phyloP scores from a whole-genome alignment of 1,140 invertebrate genomes.

The Drosophila nikananu region DNA sequence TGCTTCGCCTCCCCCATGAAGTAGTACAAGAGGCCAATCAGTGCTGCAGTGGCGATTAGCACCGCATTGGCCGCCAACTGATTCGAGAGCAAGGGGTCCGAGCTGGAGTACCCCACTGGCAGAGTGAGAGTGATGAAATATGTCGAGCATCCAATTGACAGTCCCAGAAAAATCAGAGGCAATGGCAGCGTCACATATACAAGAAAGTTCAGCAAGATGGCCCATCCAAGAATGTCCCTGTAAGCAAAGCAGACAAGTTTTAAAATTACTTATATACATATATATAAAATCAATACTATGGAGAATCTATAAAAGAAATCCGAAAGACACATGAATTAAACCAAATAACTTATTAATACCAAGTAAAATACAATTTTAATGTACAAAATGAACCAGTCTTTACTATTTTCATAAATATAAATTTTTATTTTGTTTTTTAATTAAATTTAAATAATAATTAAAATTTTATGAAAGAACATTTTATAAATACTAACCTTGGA shows the following conservation, averaged over 20 bases:
- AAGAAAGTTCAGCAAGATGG: conserved; percentile 93
- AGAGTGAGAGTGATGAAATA: conserved; percentile 87
- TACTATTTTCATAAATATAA: no score
- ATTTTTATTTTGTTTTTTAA: no score
- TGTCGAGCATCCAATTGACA: conserved; percentile 87
- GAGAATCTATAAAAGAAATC: no score
- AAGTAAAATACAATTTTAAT: neutral
- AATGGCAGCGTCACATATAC: conserved; percentile 93
- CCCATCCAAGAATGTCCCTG: conserved; percentile 89
- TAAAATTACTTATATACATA: no score
- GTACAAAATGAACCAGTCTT: no score
- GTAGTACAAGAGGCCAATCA: conserved; percentile 92
- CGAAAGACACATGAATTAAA: neutral
- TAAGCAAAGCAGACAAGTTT: neutral
- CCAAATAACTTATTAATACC: neutral
- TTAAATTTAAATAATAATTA: no score
- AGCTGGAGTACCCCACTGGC: conserved; percentile 86
- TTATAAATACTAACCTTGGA: conserved; percentile 49
- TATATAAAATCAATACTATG: no score
- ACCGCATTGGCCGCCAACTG: conserved; percentile 88
- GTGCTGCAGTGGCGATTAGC: conserved; percentile 89
- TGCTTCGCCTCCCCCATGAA: conserved; percentile 94
- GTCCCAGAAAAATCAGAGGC: conserved; percentile 87
- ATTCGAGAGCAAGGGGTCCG: conserved; percentile 81
- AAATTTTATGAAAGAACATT: no score